A percentile compares a stretch with the other conserved stretches of the same genome.
Evolutionary conservation across 2,888 invertebrate species (phyloP).

Genomic region (Drosophila monieri): DNA sequence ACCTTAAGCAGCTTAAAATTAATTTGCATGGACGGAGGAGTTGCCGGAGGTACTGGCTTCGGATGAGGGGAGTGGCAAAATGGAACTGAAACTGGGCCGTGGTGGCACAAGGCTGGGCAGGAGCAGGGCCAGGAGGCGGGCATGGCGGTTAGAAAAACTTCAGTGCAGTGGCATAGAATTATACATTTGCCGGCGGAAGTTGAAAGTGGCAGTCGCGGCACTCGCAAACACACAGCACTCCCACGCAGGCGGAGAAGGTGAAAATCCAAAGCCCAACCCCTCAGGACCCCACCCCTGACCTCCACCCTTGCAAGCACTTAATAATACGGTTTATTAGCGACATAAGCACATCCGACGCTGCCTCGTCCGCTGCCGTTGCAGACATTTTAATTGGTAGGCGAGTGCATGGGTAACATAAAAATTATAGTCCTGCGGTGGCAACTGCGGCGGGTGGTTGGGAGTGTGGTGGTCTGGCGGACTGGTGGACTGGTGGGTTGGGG

Average conservation of each 20-base stretch:
- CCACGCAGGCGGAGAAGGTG: conserved; percentile 24
- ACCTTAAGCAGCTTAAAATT: conserved; percentile 79
- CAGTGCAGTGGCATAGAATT: conserved; percentile 73
- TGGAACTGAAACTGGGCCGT: neutral
- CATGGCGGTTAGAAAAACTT: conserved; percentile 27
- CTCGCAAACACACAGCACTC: conserved; percentile 28
- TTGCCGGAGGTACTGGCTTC: conserved; percentile 2
- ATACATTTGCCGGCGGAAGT: conserved; percentile 79
- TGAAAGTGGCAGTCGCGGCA: conserved; percentile 70
- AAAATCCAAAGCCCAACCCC: conserved; percentile 44
- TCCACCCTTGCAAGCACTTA: conserved; percentile 63
- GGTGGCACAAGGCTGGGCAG: neutral
- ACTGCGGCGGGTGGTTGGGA: conserved; percentile 13
- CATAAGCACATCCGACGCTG: conserved; percentile 79
- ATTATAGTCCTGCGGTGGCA: conserved; percentile 67
- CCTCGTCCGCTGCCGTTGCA: conserved; percentile 56
- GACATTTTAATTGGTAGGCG: conserved; percentile 81
- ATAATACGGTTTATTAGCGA: conserved; percentile 80
- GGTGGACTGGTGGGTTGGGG: neutral
- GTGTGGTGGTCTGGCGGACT: neutral
- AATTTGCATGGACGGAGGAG: conserved; percentile 61
- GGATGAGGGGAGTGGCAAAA: conserved; percentile 11
- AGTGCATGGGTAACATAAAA: conserved; percentile 79
- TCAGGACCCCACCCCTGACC: conserved; percentile 3
- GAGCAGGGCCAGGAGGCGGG: neutral